These are phyloP conservation scores for Cynodonichthys magdalenae DNA, from an alignment of 2,797 vertebrate genomes.

Conservation along the genomic window DNA sequence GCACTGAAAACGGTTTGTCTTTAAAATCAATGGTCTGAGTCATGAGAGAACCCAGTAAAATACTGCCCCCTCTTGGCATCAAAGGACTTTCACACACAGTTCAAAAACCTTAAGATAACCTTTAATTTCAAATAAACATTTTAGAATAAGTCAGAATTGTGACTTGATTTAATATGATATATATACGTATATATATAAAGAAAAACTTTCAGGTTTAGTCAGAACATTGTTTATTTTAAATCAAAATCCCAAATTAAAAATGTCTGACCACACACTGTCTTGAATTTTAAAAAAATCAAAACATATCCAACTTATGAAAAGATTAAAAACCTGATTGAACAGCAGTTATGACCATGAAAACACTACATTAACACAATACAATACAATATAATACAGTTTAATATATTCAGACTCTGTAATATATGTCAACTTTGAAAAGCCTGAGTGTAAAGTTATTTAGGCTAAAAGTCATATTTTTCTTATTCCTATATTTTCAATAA, in stretches of 20 bases:
- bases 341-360: conserved; percentile 72
- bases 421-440: conserved; percentile 46
- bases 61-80: conserved; percentile 70
- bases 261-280: conserved; percentile 38
- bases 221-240: conserved; percentile 71
- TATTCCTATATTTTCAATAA: conserved; percentile 39
- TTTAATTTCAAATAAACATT: neutral
- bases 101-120: neutral
- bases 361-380: conserved; percentile 49
- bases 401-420: conserved; percentile 44
- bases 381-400: conserved; percentile 63
- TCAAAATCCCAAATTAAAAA: conserved; percentile 58
- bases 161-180: neutral
- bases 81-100: neutral
- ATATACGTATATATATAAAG: no score
- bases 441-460: conserved; percentile 43
- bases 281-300: conserved; percentile 49
- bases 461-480: conserved; percentile 37
- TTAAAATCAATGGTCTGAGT: conserved; percentile 31
- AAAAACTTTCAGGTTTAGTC: conserved; percentile 42
- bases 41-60: conserved; percentile 44
- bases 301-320: conserved; percentile 57
- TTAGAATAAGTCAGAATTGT: neutral
- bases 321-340: conserved; percentile 67
- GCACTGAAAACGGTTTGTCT: neutral